Conservation (phyloP, 2,113 vertebrate genomes). For the Panthera tigris region DNA sequence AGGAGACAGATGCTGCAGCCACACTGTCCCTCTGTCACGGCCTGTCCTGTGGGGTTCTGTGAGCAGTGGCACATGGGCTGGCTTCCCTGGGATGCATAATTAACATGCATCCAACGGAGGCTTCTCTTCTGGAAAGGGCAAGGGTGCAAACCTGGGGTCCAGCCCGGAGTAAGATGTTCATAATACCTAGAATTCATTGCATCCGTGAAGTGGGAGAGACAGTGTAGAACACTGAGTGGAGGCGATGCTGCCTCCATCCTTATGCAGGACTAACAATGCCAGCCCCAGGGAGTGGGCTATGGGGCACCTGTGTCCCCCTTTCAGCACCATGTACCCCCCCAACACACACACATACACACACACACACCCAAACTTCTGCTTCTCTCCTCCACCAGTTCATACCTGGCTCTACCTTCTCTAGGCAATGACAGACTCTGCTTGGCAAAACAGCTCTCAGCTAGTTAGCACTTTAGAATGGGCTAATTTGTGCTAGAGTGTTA, state of each 20-base stretch:
- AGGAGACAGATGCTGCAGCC: not conserved
- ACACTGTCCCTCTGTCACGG: not conserved
- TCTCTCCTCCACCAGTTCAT: not conserved
- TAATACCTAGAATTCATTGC: not conserved
- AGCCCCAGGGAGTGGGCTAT: not conserved
- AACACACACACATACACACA: not conserved
- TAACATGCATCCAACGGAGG: not conserved
- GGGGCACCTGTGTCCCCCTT: not conserved
- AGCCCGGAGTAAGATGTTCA: not conserved
- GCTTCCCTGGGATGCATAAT: not conserved
- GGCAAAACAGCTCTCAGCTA: not conserved
- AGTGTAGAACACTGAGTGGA: not conserved
- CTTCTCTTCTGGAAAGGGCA: not conserved
- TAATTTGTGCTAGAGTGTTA: not conserved
- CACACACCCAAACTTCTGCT: not conserved
- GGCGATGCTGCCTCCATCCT: too few species aligned
- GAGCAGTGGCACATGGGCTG: not conserved
- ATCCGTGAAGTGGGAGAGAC: not conserved
- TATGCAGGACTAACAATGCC: accelerated
- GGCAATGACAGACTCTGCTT: not conserved
- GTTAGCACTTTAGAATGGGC: not conserved
- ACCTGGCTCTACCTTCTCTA: not conserved
- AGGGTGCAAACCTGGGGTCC: not conserved
- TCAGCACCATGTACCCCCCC: not conserved
- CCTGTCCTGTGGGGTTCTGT: not conserved